Evolutionary conservation across 1,140 invertebrate species (phyloP), one percentile per base, ranked within the genome.

Genomic region (Ips nitidus): DNA sequence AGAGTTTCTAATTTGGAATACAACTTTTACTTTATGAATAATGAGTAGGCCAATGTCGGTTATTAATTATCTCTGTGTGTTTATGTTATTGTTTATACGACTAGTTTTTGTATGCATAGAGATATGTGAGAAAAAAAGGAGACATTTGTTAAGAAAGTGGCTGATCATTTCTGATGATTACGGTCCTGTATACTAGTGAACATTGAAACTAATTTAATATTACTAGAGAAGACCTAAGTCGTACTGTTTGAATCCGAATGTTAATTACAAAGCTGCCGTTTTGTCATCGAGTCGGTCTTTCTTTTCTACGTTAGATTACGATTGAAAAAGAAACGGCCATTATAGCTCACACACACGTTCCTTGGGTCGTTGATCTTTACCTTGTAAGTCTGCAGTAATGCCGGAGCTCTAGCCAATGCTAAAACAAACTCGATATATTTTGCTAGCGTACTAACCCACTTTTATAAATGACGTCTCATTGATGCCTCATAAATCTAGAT

Each of bases 251-350:
- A 22, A 22, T 22, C 22, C 22, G 22, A 22, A 22, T 22, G 36
- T 62, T 62, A 62, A 62, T 62, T 62, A 39, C 37, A 22, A 62
- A 43, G 45, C 22, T 50, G 37, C 38, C 43, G 41, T 43, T 22
- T 47, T 62, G 60, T 62, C 47, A 62, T 50, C 60, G 36, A 42
- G 43, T 62, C 60, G 60, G 45, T 52, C 47, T 62, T 52, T 62
- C 60, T 62, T 57, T 57, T 57, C 55, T 57, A 57, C 8, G 55
- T 55, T 55, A 50, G 45, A 50, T 6, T 55, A 36, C 5, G 52
- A 61, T 55, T 56, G 62, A 65, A 65, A 65, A 65, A 65, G 62
- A 65, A 55, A 40, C 62, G 52, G 62, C 52, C 47, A 65, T 65
- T 65, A 65, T 65, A 65, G 39, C 52, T 55, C 52, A 55, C 62